These are phyloP conservation scores for Aspidiotus rigidus DNA, from an alignment of 2,888 invertebrate genomes.

Conservation along the genomic window DNA sequence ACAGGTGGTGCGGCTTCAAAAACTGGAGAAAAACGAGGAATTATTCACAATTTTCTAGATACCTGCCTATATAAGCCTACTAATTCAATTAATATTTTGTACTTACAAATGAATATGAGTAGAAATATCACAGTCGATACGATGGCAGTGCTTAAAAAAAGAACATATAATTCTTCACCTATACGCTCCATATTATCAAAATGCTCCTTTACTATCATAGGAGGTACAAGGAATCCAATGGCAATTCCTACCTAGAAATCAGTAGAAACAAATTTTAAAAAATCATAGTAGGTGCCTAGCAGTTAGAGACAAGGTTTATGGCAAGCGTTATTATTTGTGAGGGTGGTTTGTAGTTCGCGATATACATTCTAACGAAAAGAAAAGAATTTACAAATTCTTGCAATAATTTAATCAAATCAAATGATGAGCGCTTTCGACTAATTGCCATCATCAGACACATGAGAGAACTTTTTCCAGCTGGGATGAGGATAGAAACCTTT, in stretches of 20 bases:
- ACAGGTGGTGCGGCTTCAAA: constrained; percentile 78
- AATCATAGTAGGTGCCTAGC: too few relatives aligned
- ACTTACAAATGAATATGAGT: constrained; percentile 78
- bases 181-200: constrained; percentile 53
- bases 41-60: not conserved
- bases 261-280: not conserved
- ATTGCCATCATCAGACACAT: too few relatives aligned
- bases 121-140: constrained; percentile 72
- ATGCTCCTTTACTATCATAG: constrained; percentile 52
- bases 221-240: constrained; percentile 68
- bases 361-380: too few relatives aligned
- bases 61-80: constrained; percentile 4
- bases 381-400: too few relatives aligned
- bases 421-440: too few relatives aligned
- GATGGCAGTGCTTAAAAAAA: constrained; percentile 80
- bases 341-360: too few relatives aligned
- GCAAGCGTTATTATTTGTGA: too few relatives aligned
- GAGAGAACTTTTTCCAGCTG: too few relatives aligned
- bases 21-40: constrained; percentile 50
- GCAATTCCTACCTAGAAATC: constrained; percentile 52
- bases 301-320: too few relatives aligned
- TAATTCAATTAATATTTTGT: constrained; percentile 17
- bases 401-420: too few relatives aligned
- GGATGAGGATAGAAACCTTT: too few relatives aligned
- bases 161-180: constrained; percentile 60